Base-by-base conservation (phyloP, 2,797 vertebrate genomes). In the Chloroceryle amazona region DNA sequence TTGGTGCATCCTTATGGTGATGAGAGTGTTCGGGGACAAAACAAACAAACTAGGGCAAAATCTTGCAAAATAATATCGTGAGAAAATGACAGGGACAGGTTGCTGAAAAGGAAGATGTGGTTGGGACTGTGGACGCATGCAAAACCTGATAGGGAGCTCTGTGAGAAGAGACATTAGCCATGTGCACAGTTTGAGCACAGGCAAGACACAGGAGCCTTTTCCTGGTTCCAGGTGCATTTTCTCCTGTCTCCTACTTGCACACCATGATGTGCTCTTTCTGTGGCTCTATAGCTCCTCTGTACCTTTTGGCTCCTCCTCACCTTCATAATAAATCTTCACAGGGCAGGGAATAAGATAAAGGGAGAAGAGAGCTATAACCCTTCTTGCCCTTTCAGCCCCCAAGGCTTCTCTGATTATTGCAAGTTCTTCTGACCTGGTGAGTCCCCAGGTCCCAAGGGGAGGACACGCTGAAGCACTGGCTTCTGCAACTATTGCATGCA, bases 41-140 rank as follows among this genome's bases (percentile, higher is more conserved):
- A 35, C n/a, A 66, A 81, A 51, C 19, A 46, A 58, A 65, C 12
- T 14, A 78, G 61, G 29, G 41, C 31, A 83, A 92, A 90, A 73
- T 19, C 28, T 35, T 76, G 41, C 16, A 62, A 44, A 86, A 65
- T 13, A 46, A 2, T 42, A 18, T 9, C n/a, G 73, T 46, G 29
- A 42, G 49, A 65, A 81, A 82, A 70, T 20, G 19, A 8, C 8
- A 3, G 3, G 42, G n/a, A 42, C 4, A 25, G 5, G 10, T 16
- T 66, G n/a, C 47, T 89, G 33, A 55, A 87, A 52, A 88, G 5
- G 35, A 33, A 72, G 26, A 17, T 23, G 16, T 31, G 33, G 23
- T 70, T 89, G 78, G 37, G 46, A 14, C 35, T 11, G 18, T 23
- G 25, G 14, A 37, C 13, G 18, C 0, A 0, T 12, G 4, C 28